phyloP scores from a whole-genome alignment of 1,140 invertebrate genomes.

The Hyles euphorbiae region DNA sequence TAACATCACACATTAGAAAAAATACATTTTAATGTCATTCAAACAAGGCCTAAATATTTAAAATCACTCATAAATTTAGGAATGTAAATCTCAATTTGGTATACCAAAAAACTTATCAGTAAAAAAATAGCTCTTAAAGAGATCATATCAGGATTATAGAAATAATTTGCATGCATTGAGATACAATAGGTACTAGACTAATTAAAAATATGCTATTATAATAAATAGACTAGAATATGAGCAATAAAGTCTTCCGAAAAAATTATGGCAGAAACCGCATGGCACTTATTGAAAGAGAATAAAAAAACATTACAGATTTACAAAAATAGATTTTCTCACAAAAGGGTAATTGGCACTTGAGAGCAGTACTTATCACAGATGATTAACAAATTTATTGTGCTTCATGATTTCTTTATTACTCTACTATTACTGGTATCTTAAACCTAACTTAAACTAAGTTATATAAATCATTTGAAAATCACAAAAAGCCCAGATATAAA shows the following conservation, averaged over 20 bases:
- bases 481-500: not conserved
- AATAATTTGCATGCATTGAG: conserved; percentile 10
- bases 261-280: conserved; percentile 57
- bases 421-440: conserved; percentile 11
- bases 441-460: conserved; percentile 9
- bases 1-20: conserved; percentile 33
- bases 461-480: conserved; percentile 1
- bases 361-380: conserved; percentile 60
- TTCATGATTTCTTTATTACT: conserved; percentile 28
- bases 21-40: conserved; percentile 9
- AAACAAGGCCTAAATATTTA: conserved; percentile 12
- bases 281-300: conserved; percentile 43
- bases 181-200: conserved; percentile 1
- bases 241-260: conserved; percentile 63
- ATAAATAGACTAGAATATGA: conserved; percentile 74
- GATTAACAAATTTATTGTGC: conserved; percentile 43
- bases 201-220: conserved; percentile 41
- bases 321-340: conserved; percentile 21
- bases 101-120: conserved; percentile 10
- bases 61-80: conserved; percentile 33
- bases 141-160: conserved; percentile 29
- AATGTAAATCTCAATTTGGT: conserved; percentile 39
- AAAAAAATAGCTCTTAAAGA: conserved; percentile 28
- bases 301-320: conserved; percentile 12
- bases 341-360: conserved; percentile 51